Base-by-base conservation (phyloP, 2,888 invertebrate species). In the Artemia sp. region DNA sequence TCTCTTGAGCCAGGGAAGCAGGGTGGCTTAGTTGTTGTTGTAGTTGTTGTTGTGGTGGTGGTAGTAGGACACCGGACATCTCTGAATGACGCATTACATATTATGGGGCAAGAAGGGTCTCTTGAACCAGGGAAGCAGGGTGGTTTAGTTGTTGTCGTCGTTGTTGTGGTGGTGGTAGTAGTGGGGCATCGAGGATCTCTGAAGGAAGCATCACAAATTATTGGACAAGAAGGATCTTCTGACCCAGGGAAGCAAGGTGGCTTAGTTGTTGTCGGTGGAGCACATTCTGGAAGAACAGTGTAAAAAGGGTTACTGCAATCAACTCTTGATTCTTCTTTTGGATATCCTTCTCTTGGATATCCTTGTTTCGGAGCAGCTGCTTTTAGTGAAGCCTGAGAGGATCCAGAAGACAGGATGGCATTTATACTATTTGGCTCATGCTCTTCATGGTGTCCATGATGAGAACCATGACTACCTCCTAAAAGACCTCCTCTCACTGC, bases 211-310 rank as follows among this genome's bases (percentile, higher is more conserved):
- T 58, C 10, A 58, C 64, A 58, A 11, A 58, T 2, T 24, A 58
- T 9, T 58, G 64, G 64, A 58, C 64, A 58, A 2, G 8, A 8
- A 11, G 64, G 64, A 24, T 58, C 64, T 24, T 24, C 24, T 2
- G 64, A 58, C 24, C 64, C 64, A 58, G 64, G 64, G 64, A 58
- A 58, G 24, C 64, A 58, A 58, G 64, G 64, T 58, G 64, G 64
- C 64, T 10, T 58, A 24, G 64, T 58, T 58, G 64, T 58, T 24
- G 64, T 58, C 11, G 64, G n/a, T 58, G 64, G n/a, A 9, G 64
- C 24, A 9, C 64, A 58, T 24, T 58, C 64, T n/a, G 64, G 14
- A 58, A 19, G 64, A 10, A 8, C n/a, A 9, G 64, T 24, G 24
- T 19, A 58, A 24, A 58, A 58, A n/a, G 64, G 64, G 11, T 58